Conservation (phyloP, 1,140 invertebrate species). For the Conus ventricosus region DNA sequence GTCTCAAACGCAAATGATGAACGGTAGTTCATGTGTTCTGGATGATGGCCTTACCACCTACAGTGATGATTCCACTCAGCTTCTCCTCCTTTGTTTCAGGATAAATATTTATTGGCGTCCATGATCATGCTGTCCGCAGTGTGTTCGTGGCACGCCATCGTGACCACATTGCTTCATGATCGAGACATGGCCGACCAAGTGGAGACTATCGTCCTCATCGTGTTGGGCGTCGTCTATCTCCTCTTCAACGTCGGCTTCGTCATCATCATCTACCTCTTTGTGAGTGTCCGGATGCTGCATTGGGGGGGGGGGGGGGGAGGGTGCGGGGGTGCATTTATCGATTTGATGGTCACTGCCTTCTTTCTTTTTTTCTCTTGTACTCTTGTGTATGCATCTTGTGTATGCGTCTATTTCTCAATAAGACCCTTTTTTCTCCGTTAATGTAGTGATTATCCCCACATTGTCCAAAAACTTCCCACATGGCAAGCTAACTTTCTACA, state of each 20-base stretch:
- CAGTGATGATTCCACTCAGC: no score
- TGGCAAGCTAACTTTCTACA: no score
- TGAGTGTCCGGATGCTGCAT: conserved; percentile 46
- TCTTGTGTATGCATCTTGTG: not conserved
- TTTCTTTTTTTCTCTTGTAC: not conserved
- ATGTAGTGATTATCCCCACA: no score
- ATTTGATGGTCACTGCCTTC: not conserved
- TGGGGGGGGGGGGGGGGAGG: no score
- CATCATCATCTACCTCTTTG: conserved; percentile 69
- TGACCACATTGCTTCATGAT: conserved; percentile 57
- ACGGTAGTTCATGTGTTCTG: no score
- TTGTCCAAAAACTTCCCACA: no score
- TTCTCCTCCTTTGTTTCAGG: conserved; percentile 52
- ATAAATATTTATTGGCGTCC: conserved; percentile 72
- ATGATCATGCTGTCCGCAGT: conserved; percentile 70
- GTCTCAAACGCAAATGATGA: no score
- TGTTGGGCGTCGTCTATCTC: conserved; percentile 63
- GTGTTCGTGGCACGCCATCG: conserved; percentile 73
- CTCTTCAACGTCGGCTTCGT: conserved; percentile 71
- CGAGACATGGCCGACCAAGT: conserved; percentile 53
- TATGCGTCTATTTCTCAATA: not conserved
- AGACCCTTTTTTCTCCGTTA: not conserved
- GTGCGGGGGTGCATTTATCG: no score
- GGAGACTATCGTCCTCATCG: conserved; percentile 64
- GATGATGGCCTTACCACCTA: no score